Conservation (phyloP, 2,888 invertebrate genomes). For the Torymus auratus region DNA sequence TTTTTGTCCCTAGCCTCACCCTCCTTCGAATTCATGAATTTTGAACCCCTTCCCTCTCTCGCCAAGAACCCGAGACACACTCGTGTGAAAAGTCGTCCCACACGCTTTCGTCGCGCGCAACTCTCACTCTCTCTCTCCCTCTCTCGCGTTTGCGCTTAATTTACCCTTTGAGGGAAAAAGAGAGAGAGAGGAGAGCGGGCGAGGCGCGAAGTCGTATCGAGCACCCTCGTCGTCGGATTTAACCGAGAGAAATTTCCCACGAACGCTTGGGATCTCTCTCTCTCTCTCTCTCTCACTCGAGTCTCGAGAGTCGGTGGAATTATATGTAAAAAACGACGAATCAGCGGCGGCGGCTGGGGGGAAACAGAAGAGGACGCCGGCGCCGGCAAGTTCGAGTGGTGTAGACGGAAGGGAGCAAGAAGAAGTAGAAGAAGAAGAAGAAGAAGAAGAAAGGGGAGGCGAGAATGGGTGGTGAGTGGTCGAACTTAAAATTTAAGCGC, state of each 20-base stretch:
- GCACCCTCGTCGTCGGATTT: slow-evolving; percentile 51
- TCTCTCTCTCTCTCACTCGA: background rate
- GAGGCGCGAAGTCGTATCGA: slow-evolving; percentile 56
- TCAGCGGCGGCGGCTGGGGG: slow-evolving; percentile 10
- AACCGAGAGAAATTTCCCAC: background rate
- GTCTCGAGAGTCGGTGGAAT: slow-evolving; percentile 47
- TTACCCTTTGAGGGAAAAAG: slow-evolving; percentile 52
- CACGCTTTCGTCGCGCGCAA: background rate
- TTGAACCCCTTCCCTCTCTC: background rate
- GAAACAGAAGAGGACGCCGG: slow-evolving; percentile 35
- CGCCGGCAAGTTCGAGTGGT: slow-evolving; percentile 40
- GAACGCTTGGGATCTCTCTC: background rate
- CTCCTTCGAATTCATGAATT: slow-evolving; percentile 33
- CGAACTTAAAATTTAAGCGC: slow-evolving; percentile 58
- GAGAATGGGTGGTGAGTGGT: slow-evolving; percentile 49
- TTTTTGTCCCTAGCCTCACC: background rate
- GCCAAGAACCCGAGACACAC: no score
- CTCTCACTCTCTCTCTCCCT: no score
- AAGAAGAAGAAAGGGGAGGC: slow-evolving; percentile 3
- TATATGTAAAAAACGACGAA: slow-evolving; percentile 55
- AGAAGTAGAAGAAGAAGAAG: background rate
- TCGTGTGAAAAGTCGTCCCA: slow-evolving; percentile 25
- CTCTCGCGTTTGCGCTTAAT: slow-evolving; percentile 38
- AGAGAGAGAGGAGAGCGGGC: slow-evolving; percentile 13
- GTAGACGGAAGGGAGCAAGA: slow-evolving; percentile 17